Conservation (phyloP, 2,797 vertebrate genomes). For the Rhyacichthys aspro region DNA sequence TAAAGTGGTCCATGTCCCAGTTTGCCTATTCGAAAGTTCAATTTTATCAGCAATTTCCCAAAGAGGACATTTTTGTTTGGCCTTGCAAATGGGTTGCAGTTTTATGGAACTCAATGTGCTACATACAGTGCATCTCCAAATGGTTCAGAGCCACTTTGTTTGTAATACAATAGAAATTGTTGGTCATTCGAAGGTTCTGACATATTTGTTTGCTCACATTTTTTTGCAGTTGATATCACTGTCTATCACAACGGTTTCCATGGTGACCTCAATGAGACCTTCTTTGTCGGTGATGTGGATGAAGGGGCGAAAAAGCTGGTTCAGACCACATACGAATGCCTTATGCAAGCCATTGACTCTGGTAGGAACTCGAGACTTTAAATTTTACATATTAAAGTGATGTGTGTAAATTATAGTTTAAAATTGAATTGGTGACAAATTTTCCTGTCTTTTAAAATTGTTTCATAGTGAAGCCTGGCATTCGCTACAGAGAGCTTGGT, state of each 20-base stretch:
- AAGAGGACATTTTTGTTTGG: conserved; percentile 9
- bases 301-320: conserved; percentile 92
- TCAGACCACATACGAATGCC: conserved; percentile 96
- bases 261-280: conserved; percentile 97
- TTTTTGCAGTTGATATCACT: conserved; percentile 93
- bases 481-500: conserved; percentile 94
- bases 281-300: conserved; percentile 94
- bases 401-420: too few relatives aligned
- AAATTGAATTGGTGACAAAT: neutral
- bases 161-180: conserved; percentile 7
- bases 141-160: conserved; percentile 24
- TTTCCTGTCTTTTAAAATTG: neutral
- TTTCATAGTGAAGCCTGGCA: conserved; percentile 90
- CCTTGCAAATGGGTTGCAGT: neutral
- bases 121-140: neutral
- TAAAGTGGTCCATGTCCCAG: conserved; percentile 29
- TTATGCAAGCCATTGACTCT: conserved; percentile 98
- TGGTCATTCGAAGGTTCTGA: conserved; percentile 16
- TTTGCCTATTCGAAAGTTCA: conserved; percentile 25
- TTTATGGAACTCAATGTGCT: neutral
- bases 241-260: conserved; percentile 98
- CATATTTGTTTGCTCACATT: neutral
- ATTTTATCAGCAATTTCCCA: conserved; percentile 19
- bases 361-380: conserved; percentile 72
- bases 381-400: neutral